Base-by-base conservation (phyloP, 2,113 vertebrate species). In the Chlamydotis undulata region DNA sequence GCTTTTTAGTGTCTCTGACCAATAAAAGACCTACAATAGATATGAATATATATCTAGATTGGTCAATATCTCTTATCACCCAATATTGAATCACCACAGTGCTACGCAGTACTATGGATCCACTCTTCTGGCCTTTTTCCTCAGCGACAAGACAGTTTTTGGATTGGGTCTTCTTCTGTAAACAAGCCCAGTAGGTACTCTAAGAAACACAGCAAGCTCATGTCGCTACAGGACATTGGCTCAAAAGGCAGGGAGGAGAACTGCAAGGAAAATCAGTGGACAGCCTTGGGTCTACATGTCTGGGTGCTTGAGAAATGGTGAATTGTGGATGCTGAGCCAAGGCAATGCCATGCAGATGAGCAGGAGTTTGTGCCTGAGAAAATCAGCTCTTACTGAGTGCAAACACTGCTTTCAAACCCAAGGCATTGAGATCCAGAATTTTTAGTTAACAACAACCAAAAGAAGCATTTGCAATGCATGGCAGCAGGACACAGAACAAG, bases 401-500 rank as follows among this genome's bases (percentile, higher is more conserved):
- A 75, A 70, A 55, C 14, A 13, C 7, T 74, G 28, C 50, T 85
- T 25, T 31, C 70, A 78, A 29, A n/a, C 5, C 8, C 9, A 65
- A 53, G 14, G 37, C 21, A 21, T 2, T n/a, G 12, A 70, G 31
- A 53, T 18, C 5, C 12, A 63, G 3, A 8, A 29, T 41, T 82
- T 84, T 83, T 10, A 31, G 17, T 41, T 50, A 55, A 52, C 14
- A 64, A 21, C 14, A 35, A 19, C n/a, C n/a, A 60, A 57, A 41
- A 26, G 23, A 73, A 77, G 10, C 19, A 26, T 61, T 88, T 90
- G 7, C 4, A 8, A 63, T 24, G 3, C 5, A 8, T 4, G 8
- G 7, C 17, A 37, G 29, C 0, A 4, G 49, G 69, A 23, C 29
- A 33, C 6, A 61, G 7, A 16, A 28, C 0, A 0, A 78, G 12